Conservation (phyloP, 2,113 vertebrate genomes). For the Phyllopteryx taeniolatus region DNA sequence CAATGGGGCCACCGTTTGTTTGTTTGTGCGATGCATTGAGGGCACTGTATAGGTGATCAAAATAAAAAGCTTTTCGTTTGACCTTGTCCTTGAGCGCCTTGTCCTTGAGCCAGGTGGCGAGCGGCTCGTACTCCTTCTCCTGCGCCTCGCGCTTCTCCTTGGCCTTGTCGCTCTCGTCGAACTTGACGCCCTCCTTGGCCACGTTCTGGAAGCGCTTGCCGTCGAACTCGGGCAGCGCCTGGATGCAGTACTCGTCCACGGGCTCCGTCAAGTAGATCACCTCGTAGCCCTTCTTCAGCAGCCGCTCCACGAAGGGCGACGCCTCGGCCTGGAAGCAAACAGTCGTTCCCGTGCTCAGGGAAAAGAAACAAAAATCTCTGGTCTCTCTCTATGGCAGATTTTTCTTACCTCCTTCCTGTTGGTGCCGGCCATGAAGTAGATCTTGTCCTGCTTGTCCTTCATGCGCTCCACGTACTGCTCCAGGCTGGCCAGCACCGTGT, state of each 20-base stretch:
- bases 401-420: slow-evolving; percentile 87
- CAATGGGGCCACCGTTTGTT: too few species aligned
- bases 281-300: slow-evolving; percentile 98
- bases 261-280: slow-evolving; percentile 96
- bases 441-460: slow-evolving; percentile 99
- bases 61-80: slow-evolving; percentile 18
- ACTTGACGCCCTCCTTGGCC: slow-evolving; percentile 95
- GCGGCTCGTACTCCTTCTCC: slow-evolving; percentile 93
- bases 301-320: slow-evolving; percentile 92
- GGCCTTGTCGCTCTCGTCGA: slow-evolving; percentile 92
- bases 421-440: slow-evolving; percentile 97
- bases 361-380: too few species aligned
- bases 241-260: slow-evolving; percentile 97
- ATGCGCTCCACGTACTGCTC: slow-evolving; percentile 98
- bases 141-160: slow-evolving; percentile 88
- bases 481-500: slow-evolving; percentile 80
- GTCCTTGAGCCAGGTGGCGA: slow-evolving; percentile 96
- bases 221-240: slow-evolving; percentile 95
- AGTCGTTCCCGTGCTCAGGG: not conserved
- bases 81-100: slow-evolving; percentile 94
- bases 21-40: too few species aligned
- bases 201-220: slow-evolving; percentile 98
- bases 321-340: slow-evolving; percentile 82
- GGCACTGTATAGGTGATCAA: too few species aligned
- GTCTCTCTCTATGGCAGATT: too few species aligned